phyloP scores from a whole-genome alignment of 2,888 invertebrate species.

The Philereme transversata region DNA sequence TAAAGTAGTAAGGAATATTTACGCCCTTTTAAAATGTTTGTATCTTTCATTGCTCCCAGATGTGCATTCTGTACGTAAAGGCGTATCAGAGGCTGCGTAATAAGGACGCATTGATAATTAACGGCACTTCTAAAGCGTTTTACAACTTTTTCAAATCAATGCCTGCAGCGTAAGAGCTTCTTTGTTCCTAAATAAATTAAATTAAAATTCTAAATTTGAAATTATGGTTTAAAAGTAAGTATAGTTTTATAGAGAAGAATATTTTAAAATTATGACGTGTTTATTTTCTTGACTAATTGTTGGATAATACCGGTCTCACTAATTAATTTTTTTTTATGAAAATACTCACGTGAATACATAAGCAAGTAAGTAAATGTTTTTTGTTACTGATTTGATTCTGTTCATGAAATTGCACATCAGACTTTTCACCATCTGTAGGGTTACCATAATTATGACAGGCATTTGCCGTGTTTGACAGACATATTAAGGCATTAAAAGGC shows the following conservation, averaged over 20 bases:
- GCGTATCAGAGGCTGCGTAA: conserved; percentile 71
- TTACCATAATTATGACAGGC: too few species aligned
- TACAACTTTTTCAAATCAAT: conserved; percentile 42
- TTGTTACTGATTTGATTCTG: too few species aligned
- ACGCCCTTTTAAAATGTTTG: conserved; percentile 45
- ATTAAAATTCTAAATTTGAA: neutral
- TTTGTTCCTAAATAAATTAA: neutral
- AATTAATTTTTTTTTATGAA: too few species aligned
- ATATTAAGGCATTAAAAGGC: too few species aligned
- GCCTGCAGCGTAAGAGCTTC: too few species aligned
- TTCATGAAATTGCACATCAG: too few species aligned
- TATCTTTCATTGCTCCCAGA: conserved; percentile 77
- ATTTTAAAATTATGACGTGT: neutral
- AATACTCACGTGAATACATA: too few species aligned
- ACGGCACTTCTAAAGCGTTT: conserved; percentile 49
- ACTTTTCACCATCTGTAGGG: too few species aligned
- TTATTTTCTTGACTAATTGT: conserved; percentile 6
- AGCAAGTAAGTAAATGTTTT: too few species aligned
- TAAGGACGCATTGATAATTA: conserved; percentile 74
- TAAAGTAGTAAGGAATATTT: conserved; percentile 25
- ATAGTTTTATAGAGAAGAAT: neutral
- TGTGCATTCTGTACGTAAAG: conserved; percentile 76
- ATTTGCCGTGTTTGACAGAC: too few species aligned
- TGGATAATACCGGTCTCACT: neutral
- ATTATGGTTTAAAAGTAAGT: too few species aligned